Conservation (phyloP, 2,888 invertebrate species). For the Hybos culiciformis region DNA sequence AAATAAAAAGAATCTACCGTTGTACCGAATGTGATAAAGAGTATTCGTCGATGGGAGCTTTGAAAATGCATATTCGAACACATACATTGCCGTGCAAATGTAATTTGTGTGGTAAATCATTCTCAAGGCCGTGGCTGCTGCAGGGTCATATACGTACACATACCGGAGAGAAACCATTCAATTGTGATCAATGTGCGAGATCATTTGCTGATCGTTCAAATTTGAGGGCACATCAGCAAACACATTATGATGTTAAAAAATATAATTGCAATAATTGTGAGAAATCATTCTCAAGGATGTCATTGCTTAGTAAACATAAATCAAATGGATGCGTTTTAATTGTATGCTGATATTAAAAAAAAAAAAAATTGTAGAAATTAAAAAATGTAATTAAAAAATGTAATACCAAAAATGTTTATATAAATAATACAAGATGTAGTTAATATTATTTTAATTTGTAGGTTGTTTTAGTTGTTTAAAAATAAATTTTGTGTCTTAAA, state of each 20-base stretch:
- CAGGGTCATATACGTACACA: slow-evolving; percentile 35
- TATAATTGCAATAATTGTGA: slow-evolving; percentile 30
- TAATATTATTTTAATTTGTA: no score
- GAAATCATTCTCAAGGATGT: slow-evolving; percentile 35
- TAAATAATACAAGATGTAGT: no score
- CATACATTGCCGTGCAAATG: slow-evolving; percentile 34
- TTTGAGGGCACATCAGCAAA: slow-evolving; percentile 33
- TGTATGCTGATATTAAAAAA: no score
- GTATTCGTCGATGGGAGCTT: slow-evolving; percentile 32
- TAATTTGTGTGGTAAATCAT: slow-evolving; percentile 33
- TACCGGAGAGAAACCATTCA: slow-evolving; percentile 34
- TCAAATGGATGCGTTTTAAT: slow-evolving; percentile 11
- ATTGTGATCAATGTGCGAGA: slow-evolving; percentile 30
- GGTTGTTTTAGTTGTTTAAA: no score
- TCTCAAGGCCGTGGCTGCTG: slow-evolving; percentile 33
- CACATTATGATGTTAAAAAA: slow-evolving; percentile 33
- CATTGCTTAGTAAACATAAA: slow-evolving; percentile 30
- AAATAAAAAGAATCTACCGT: slow-evolving; percentile 61
- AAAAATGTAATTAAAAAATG: no score
- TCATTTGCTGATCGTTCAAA: slow-evolving; percentile 36
- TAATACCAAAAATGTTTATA: no score
- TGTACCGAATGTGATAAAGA: slow-evolving; percentile 32
- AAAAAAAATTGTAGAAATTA: no score
- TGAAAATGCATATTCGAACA: slow-evolving; percentile 35
- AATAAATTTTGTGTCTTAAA: no score